Conservation (phyloP, 2,888 invertebrate genomes). For the Rhogogaster chlorosoma region DNA sequence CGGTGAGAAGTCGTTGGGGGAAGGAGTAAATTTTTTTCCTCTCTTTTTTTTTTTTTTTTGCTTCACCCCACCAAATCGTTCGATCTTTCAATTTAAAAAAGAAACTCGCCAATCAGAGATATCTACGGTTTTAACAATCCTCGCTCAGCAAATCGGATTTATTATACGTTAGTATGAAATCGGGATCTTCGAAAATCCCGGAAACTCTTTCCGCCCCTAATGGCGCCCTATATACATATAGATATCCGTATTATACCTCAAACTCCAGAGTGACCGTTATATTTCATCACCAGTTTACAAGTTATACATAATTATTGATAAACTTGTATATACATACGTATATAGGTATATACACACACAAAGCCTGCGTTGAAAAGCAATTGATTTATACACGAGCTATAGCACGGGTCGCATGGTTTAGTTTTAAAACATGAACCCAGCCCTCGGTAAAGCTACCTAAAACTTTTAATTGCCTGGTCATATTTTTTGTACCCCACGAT, state of each 20-base stretch:
- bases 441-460: constrained; percentile 50
- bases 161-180: background rate
- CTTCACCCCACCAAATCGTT: background rate
- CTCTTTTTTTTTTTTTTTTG: background rate
- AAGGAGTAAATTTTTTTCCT: background rate
- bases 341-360: background rate
- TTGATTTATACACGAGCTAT: constrained; percentile 17
- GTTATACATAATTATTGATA: constrained; percentile 5
- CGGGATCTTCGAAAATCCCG: background rate
- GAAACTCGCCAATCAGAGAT: background rate
- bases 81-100: constrained; percentile 14
- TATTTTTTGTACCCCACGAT: constrained; percentile 52
- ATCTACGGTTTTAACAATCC: background rate
- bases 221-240: background rate
- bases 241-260: background rate
- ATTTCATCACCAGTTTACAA: constrained; percentile 5
- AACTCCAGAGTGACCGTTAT: background rate
- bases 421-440: constrained; percentile 23
- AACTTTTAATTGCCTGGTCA: constrained; percentile 69
- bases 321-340: background rate
- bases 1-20: background rate
- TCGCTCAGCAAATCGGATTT: constrained; percentile 5
- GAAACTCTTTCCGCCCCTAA: background rate
- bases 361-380: background rate
- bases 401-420: background rate